Evolutionary conservation across 1,140 invertebrate genomes (phyloP).

Genomic region (Propsilocerus akamusi): DNA sequence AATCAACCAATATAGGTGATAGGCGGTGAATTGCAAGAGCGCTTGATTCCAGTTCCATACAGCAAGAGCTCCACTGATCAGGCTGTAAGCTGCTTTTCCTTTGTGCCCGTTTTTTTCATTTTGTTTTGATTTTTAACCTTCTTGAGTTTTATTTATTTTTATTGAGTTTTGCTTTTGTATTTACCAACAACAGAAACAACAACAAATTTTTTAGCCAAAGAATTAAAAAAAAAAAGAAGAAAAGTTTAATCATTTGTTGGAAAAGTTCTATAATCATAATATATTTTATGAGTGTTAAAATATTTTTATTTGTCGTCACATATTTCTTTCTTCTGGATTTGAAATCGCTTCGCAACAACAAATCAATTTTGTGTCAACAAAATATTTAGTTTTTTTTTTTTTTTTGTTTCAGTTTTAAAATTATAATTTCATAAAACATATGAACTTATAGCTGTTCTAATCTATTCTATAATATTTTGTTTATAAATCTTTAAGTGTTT

Average conservation of each 20-base stretch:
- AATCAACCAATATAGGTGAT: constrained; percentile 88
- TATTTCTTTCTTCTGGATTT: too few species aligned
- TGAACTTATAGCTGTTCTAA: too few species aligned
- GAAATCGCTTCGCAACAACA: too few species aligned
- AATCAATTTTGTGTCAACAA: too few species aligned
- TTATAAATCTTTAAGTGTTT: neutral
- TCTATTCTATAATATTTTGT: neutral
- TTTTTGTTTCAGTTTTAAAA: constrained; percentile 2
- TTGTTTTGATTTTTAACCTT: constrained; percentile 4
- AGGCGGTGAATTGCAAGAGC: constrained; percentile 97
- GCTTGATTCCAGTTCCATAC: constrained; percentile 97
- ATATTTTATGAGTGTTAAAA: too few species aligned
- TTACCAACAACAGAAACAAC: constrained; percentile 1
- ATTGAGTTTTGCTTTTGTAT: too few species aligned
- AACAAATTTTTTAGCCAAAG: neutral
- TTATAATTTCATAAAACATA: neutral
- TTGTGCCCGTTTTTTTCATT: constrained; percentile 10
- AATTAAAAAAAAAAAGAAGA: neutral
- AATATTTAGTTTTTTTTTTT: constrained; percentile 1
- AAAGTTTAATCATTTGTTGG: too few species aligned
- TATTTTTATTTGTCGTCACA: too few species aligned
- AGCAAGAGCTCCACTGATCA: constrained; percentile 98
- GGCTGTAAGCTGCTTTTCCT: constrained; percentile 69
- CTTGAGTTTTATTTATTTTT: neutral
- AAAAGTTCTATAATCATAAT: too few species aligned